phyloP scores from a whole-genome alignment of 1,140 invertebrate genomes.

The Colletes gigas region DNA sequence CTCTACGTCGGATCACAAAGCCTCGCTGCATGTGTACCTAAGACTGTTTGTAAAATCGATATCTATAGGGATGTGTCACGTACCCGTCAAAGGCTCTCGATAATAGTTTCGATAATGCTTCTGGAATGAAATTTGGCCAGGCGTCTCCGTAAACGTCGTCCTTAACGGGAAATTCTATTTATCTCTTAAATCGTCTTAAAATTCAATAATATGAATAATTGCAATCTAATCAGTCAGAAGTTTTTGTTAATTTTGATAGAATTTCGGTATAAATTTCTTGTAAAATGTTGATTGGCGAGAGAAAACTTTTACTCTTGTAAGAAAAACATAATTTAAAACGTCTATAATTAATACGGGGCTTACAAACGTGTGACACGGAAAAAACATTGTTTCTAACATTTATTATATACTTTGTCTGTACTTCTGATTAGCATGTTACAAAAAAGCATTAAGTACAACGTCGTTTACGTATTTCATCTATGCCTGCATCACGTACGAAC shows the following conservation, averaged over 20 bases:
- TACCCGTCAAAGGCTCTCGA: conserved; percentile 45
- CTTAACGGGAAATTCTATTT: conserved; percentile 17
- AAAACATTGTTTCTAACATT: too few species aligned
- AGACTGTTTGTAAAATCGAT: conserved; percentile 33
- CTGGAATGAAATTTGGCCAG: conserved; percentile 35
- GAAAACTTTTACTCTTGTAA: too few species aligned
- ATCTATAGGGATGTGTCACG: conserved; percentile 47
- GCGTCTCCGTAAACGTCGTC: background rate
- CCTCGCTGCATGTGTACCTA: conserved; percentile 34
- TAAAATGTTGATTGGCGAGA: too few species aligned
- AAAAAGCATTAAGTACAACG: too few species aligned
- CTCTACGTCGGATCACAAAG: conserved; percentile 2
- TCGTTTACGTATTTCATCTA: too few species aligned
- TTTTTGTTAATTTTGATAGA: background rate
- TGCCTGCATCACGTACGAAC: too few species aligned
- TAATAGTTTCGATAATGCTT: conserved; percentile 47
- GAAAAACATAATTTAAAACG: too few species aligned
- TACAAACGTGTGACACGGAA: too few species aligned
- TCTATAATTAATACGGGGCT: too few species aligned
- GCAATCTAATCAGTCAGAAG: background rate
- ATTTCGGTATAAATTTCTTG: too few species aligned
- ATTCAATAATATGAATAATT: background rate
- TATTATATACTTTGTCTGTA: too few species aligned
- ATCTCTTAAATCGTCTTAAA: background rate
- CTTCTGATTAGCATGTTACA: too few species aligned